Conservation (phyloP, 2,888 invertebrate species). For the Leuctra nigra region DNA sequence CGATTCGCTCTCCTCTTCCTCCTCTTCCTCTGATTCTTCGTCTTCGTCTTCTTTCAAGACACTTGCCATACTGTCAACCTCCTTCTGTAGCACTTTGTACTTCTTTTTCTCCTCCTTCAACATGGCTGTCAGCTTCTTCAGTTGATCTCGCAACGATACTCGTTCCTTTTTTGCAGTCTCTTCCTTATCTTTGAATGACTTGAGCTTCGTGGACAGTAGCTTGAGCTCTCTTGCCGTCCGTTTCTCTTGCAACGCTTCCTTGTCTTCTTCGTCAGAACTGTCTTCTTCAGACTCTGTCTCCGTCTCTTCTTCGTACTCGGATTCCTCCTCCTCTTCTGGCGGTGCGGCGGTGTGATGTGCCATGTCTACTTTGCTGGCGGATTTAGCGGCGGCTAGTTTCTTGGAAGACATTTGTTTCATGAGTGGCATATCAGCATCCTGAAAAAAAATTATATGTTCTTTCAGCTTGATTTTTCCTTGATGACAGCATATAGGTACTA, state of each 20-base stretch:
- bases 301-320: conserved; percentile 55
- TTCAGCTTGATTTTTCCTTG: no score
- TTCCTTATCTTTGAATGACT: conserved; percentile 33
- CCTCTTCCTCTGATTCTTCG: conserved; percentile 44
- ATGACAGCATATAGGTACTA: no score
- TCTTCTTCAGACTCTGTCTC: conserved; percentile 58
- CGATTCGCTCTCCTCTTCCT: conserved; percentile 44
- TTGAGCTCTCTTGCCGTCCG: conserved; percentile 61
- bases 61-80: conserved; percentile 86
- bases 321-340: conserved; percentile 45
- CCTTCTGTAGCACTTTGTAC: conserved; percentile 75
- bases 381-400: conserved; percentile 31
- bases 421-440: conserved; percentile 25
- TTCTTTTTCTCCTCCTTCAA: conserved; percentile 70
- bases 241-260: conserved; percentile 43
- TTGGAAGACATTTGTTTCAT: conserved; percentile 33
- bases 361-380: conserved; percentile 29
- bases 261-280: conserved; percentile 39
- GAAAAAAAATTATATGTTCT: no score
- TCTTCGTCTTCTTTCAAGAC: conserved; percentile 64
- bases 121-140: conserved; percentile 70
- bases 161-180: conserved; percentile 64
- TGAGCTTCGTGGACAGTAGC: conserved; percentile 48
- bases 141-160: conserved; percentile 66
- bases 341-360: conserved; percentile 3